phyloP scores from a whole-genome alignment of 2,797 vertebrate species.

The Hyperoplus lanceolatus region DNA sequence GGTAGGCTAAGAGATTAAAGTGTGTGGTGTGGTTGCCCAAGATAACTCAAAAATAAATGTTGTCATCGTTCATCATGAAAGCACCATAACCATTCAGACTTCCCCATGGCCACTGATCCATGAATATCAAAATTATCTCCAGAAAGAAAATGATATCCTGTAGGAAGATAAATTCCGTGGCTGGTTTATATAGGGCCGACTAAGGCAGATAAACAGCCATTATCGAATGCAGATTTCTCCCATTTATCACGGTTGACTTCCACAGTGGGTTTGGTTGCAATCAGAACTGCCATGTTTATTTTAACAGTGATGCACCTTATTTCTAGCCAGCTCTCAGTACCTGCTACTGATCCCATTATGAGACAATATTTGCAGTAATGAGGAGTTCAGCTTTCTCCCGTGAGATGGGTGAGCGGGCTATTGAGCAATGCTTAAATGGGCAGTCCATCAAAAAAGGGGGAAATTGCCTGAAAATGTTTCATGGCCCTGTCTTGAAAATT shows the following conservation, averaged over 20 bases:
- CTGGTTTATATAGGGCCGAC: slow-evolving; percentile 57
- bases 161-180: slow-evolving; percentile 46
- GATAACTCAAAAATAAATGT: slow-evolving; percentile 54
- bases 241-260: slow-evolving; percentile 52
- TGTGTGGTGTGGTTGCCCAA: neutral
- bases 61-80: slow-evolving; percentile 56
- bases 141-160: slow-evolving; percentile 46
- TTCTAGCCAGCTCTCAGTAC: slow-evolving; percentile 36
- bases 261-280: slow-evolving; percentile 16
- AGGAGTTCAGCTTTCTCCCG: slow-evolving; percentile 15
- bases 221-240: slow-evolving; percentile 65
- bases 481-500: slow-evolving; percentile 47
- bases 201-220: slow-evolving; percentile 50
- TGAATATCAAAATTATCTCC: slow-evolving; percentile 60
- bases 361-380: slow-evolving; percentile 20
- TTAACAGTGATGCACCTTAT: slow-evolving; percentile 50
- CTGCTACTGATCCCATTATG: slow-evolving; percentile 12
- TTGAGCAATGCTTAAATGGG: slow-evolving; percentile 44
- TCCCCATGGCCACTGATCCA: slow-evolving; percentile 38
- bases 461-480: slow-evolving; percentile 60
- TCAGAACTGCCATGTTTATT: slow-evolving; percentile 50
- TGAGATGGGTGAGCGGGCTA: slow-evolving; percentile 26
- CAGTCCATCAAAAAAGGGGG: slow-evolving; percentile 42
- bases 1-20: slow-evolving; percentile 20
- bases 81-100: slow-evolving; percentile 30